These are phyloP conservation scores for Pterostichus madidus DNA, from an alignment of 2,888 invertebrate species.

Conservation along the genomic window DNA sequence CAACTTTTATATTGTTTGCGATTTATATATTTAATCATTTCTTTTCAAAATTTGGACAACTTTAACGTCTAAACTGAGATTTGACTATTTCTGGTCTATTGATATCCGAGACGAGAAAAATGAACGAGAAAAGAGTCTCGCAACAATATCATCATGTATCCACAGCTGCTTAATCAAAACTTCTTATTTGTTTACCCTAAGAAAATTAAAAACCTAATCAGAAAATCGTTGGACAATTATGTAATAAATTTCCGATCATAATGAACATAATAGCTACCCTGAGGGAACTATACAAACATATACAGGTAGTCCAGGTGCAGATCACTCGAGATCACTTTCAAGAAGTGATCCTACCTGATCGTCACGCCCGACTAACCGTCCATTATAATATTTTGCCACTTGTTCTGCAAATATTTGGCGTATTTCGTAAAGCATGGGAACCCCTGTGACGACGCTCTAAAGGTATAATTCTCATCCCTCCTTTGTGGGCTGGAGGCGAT, in stretches of 20 bases:
- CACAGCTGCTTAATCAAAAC: neutral
- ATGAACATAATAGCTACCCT: conserved; percentile 42
- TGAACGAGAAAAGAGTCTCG: too few relatives aligned
- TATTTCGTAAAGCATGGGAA: conserved; percentile 4
- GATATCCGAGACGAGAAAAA: too few relatives aligned
- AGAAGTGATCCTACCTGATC: conserved; percentile 3
- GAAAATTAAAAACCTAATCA: conserved; percentile 30
- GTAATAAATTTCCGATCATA: conserved; percentile 39
- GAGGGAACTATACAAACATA: conserved; percentile 2
- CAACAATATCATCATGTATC: neutral
- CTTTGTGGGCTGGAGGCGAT: conserved; percentile 38
- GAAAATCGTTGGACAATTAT: conserved; percentile 25
- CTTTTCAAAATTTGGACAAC: too few relatives aligned
- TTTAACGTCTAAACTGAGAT: too few relatives aligned
- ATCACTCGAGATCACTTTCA: conserved; percentile 35
- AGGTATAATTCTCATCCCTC: neutral
- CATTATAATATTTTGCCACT: conserved; percentile 64
- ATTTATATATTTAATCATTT: too few relatives aligned
- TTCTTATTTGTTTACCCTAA: conserved; percentile 17
- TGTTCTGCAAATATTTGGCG: conserved; percentile 64
- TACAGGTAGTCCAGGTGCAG: conserved; percentile 46
- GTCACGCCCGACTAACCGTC: conserved; percentile 16
- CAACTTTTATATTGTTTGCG: too few relatives aligned
- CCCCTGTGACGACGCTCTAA: conserved; percentile 3
- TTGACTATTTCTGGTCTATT: too few relatives aligned